Percentiles rank a stretch among this genome's conserved stretches.
phyloP scores from a whole-genome alignment of 2,113 vertebrate genomes.

The Seriola dumerili region DNA sequence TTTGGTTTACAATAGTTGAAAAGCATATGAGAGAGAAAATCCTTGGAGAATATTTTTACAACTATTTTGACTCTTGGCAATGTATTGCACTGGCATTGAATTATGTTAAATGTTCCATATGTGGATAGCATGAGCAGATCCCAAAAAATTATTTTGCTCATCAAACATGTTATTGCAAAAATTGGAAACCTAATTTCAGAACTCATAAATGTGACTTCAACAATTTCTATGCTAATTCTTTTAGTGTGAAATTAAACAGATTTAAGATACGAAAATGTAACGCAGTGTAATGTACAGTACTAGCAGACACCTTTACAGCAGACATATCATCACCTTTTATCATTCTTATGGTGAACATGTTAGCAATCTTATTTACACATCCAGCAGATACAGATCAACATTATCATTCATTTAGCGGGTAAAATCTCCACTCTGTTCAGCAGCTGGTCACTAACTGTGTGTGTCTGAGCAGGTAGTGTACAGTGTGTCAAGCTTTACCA shows the following conservation, averaged over 20 bases:
- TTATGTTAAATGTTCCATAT: no score
- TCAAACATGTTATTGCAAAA: neutral
- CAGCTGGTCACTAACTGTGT: neutral
- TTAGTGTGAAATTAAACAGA: neutral
- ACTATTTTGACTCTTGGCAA: neutral
- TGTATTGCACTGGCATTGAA: no score
- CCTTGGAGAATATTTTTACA: neutral
- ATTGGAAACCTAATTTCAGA: neutral
- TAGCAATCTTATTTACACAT: neutral
- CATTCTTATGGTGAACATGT: no score
- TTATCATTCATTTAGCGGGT: neutral
- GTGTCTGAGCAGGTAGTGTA: neutral
- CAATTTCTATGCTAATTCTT: no score
- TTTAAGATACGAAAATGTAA: neutral
- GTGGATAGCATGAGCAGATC: no score
- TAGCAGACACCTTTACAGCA: no score
- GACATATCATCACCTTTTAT: no score
- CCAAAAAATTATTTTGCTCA: no score
- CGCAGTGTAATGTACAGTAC: no score
- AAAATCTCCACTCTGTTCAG: neutral
- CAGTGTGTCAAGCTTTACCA: neutral
- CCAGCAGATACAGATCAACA: neutral
- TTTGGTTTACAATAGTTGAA: neutral
- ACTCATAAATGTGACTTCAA: neutral
- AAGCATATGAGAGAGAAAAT: neutral